Evolutionary conservation across 64 coral and sea anemone species (phyloP), one percentile per base, ranked within the genome.

Genomic region (Catalaphyllia jardinei): DNA sequence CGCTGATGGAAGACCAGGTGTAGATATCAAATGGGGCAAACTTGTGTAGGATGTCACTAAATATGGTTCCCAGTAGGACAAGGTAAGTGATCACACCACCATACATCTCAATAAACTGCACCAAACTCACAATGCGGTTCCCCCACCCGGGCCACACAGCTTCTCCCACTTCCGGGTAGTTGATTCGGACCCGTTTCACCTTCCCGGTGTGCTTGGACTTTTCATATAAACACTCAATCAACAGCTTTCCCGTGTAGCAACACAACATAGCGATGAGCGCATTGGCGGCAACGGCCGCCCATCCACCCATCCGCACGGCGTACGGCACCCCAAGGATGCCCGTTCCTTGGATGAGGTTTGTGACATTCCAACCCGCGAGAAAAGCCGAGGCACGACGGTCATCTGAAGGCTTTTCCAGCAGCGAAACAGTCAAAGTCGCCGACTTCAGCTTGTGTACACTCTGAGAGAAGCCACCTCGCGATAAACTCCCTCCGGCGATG

Each of bases 91-190:
- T 86, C 9, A 91, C 86, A 1, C 87, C 94, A 12, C 94, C 94
- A 83, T 93, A 96, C 94, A 96, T 96, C 75, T 96, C 94, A 28
- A 91, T 93, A 5, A 93, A 92, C 89, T 96, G 94, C 22, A 96
- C 86, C 33, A 96, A 31, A 28, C 94, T 96, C 25, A 96, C 80
- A 75, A 96, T 81, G 25, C 75, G 88, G 82, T 96, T 96, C 15
- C 94, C 94, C 87, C 90, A 96, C 0, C 91, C 67, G 12, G 94
- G 94, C 94, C 94, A 96, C 20, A 93, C 91, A 18, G 94, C 94
- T 80, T 93, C 94, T 25, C 91, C 94, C 22, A 96, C 87, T 19
- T 96, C 94, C 15, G 94, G 94, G 82, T 96, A 96, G 62, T 96
- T 96, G 2, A 91, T 54, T 33, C 72, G 82, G 18, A 96, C 91